Base-by-base conservation (phyloP, 2,113 vertebrate species). In the Syngnathoides biaculeatus region DNA sequence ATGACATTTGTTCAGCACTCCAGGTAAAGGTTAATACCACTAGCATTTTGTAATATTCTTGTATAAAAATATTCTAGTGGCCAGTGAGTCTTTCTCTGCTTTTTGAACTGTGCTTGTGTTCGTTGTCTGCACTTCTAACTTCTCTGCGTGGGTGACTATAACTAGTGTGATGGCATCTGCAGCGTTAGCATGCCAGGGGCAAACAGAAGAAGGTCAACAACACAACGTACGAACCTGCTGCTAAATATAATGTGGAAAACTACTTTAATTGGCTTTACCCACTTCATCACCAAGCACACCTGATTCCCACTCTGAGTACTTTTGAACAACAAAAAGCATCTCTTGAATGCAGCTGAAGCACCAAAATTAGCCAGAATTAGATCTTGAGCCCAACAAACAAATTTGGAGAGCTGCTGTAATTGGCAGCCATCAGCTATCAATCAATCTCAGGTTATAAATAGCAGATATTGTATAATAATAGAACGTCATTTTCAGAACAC, bases 371-470 rank as follows among this genome's bases (percentile, higher is more conserved):
- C 78, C 27, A 52, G 43, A 68, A 15, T 43, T 24, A 77, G 50
- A 75, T 55, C 71, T 50, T 2, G 3, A 45, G 38, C 27, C 66
- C 40, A 56, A 27, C 17, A 62, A 72, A 76, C 13, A 10, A 63
- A 78, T 61, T 60, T 70, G 66, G 69, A 77, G 79, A 74, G 68
- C 60, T 77, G 85, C 26, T 66, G 79, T 82, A 80, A 81, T 75
- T 89, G 80, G 71, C 55, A 81, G 56, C 27, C 35, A 58, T 62
- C 72, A 70, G 68, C 57, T 59, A 69, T 82, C 79, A 83, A 74
- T 82, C 83, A 78, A 62, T 66, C 50, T 12, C 65, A 38, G 73
- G 15, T 65, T 86, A 81, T 74, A 78, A 85, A 85, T 81, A 78
- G 65, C 27, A 52, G 39, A 56, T 19, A 19, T 53, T 20, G 20